These are phyloP conservation scores for Ariolimax columbianus DNA, from an alignment of 2,888 invertebrate genomes.

Conservation along the genomic window DNA sequence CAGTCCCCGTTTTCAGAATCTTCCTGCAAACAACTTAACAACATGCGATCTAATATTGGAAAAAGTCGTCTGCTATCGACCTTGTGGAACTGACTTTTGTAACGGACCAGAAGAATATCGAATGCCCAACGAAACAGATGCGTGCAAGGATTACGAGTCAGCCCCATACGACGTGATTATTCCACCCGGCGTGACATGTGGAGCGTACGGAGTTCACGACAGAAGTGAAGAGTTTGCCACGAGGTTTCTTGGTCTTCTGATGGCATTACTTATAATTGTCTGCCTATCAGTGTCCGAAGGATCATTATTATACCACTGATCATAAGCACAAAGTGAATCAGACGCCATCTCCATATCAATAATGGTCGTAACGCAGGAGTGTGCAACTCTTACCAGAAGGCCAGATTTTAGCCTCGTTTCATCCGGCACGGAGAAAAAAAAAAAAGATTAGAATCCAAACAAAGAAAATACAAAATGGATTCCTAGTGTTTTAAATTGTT, in stretches of 20 bases:
- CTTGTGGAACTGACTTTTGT: slow-evolving; percentile 10
- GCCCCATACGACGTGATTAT: not conserved
- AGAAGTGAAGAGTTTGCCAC: not conserved
- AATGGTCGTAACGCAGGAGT: too few relatives aligned
- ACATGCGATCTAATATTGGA: slow-evolving; percentile 16
- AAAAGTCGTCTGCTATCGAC: slow-evolving; percentile 32
- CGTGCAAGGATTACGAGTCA: not conserved
- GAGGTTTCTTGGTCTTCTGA: not conserved
- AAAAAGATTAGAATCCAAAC: too few relatives aligned
- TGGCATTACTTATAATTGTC: not conserved
- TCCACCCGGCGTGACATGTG: not conserved
- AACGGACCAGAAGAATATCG: slow-evolving; percentile 24
- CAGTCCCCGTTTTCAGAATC: not conserved
- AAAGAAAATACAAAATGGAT: too few relatives aligned
- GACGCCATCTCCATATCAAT: too few relatives aligned
- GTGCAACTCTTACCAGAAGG: too few relatives aligned
- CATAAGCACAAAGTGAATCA: too few relatives aligned
- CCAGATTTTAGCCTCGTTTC: too few relatives aligned
- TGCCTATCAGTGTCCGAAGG: not conserved
- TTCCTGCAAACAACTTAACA: slow-evolving; percentile 19
- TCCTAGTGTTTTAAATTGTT: too few relatives aligned
- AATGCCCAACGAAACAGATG: not conserved
- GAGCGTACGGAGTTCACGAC: not conserved
- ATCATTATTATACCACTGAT: not conserved
- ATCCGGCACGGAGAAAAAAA: too few relatives aligned